phyloP scores from a whole-genome alignment of 2,113 vertebrate genomes.

The Tenrec ecaudatus region DNA sequence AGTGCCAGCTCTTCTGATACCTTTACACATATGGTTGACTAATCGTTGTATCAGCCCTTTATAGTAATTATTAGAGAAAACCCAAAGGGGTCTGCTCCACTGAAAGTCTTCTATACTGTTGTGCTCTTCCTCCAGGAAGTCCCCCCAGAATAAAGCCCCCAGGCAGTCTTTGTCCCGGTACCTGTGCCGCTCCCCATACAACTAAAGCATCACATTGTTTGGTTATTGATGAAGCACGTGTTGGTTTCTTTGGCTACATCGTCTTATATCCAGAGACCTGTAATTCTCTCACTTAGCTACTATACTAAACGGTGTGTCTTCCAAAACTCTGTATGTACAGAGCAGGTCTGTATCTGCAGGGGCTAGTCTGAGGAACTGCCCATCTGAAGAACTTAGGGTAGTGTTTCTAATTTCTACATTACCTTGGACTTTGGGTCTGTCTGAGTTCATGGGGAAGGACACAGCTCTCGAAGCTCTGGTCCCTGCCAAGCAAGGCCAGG shows the following conservation, averaged over 20 bases:
- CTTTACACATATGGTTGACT: background rate
- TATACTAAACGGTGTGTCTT: background rate
- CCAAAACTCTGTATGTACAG: background rate
- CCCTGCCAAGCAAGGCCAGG: background rate
- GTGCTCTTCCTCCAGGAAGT: slow-evolving; percentile 19
- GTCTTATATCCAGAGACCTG: background rate
- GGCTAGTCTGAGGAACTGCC: background rate
- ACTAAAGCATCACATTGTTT: background rate
- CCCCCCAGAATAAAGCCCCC: background rate
- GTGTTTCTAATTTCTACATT: background rate
- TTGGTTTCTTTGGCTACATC: background rate
- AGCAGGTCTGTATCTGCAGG: background rate
- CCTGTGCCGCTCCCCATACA: background rate
- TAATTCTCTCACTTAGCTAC: background rate
- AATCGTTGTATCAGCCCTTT: background rate
- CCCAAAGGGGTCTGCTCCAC: background rate
- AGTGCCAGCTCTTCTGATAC: background rate
- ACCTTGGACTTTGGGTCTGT: background rate
- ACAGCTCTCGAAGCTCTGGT: background rate
- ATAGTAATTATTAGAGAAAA: background rate
- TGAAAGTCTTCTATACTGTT: background rate
- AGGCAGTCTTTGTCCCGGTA: background rate
- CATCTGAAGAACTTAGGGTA: background rate
- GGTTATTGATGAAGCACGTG: background rate
- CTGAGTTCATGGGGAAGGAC: background rate